Evolutionary conservation across 1,140 invertebrate genomes (phyloP).

Genomic region (Cherax destructor): DNA sequence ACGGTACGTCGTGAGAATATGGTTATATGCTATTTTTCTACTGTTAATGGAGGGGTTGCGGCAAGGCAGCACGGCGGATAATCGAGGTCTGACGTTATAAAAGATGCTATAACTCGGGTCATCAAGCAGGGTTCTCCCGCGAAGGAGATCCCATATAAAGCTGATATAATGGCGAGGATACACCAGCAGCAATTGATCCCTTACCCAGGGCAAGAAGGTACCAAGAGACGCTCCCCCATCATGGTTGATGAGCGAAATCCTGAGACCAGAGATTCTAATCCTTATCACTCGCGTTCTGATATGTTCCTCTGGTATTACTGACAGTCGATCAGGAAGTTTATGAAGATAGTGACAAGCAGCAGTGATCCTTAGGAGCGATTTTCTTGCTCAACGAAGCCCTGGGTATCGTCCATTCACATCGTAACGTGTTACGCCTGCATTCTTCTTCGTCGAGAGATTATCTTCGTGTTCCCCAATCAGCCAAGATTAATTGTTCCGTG

Average conservation of each 20-base stretch:
- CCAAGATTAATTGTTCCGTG: conserved; percentile 62
- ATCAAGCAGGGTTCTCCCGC: background rate
- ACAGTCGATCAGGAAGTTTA: conserved; percentile 17
- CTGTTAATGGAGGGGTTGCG: background rate
- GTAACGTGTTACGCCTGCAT: background rate
- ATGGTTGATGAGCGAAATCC: background rate
- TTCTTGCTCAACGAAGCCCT: background rate
- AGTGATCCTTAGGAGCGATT: background rate
- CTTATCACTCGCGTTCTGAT: background rate
- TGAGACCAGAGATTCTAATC: background rate
- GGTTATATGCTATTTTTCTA: background rate
- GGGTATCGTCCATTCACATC: conserved; percentile 1
- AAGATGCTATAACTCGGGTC: background rate
- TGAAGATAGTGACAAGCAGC: conserved; percentile 6
- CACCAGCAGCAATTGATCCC: conserved; percentile 11
- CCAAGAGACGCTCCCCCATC: background rate
- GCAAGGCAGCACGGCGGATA: background rate
- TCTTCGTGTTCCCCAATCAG: conserved; percentile 62
- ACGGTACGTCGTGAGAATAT: background rate
- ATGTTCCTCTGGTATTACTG: conserved; percentile 9
- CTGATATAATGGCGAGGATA: conserved; percentile 23
- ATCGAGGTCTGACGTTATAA: background rate
- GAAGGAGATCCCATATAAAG: conserved; percentile 11
- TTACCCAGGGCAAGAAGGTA: background rate
- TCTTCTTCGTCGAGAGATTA: conserved; percentile 17